A percentile compares a stretch with the other conserved stretches of the same genome.
phyloP scores from a whole-genome alignment of 2,113 vertebrate species.

The Apaloderma vittatum region DNA sequence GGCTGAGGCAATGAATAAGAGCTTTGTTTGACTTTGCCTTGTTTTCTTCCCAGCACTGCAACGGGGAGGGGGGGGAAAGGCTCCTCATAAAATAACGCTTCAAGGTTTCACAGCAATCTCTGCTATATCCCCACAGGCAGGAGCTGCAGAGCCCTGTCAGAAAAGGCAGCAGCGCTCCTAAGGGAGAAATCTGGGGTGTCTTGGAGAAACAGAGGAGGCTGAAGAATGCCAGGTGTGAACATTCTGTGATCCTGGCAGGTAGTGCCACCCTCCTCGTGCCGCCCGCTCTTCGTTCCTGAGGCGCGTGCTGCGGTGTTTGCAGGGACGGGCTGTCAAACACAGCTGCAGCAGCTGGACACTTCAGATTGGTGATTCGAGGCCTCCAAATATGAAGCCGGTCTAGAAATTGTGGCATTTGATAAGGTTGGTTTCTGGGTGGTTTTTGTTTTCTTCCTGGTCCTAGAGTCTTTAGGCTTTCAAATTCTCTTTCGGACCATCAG shows the following conservation, averaged over 20 bases:
- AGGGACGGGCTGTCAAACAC: background rate
- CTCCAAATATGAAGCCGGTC: background rate
- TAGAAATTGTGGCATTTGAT: background rate
- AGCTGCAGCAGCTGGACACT: background rate
- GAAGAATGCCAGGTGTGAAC: background rate
- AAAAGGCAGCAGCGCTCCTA: background rate
- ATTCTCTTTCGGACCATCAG: background rate
- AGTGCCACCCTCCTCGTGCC: background rate
- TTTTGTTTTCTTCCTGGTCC: background rate
- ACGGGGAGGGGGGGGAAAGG: background rate
- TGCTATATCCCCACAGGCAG: background rate
- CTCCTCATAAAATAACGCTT: background rate
- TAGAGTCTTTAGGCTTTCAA: background rate
- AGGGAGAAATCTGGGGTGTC: background rate
- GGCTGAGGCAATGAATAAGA: background rate
- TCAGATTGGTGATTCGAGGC: background rate
- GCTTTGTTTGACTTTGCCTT: slow-evolving; percentile 26
- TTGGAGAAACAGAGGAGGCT: background rate
- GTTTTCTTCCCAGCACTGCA: background rate
- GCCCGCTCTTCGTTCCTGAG: background rate
- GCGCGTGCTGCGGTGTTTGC: background rate
- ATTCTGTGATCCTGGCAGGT: background rate
- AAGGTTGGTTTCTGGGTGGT: background rate
- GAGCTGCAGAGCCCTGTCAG: background rate
- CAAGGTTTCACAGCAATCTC: background rate